These are phyloP conservation scores for Trachelus tabidus DNA, from an alignment of 2,888 invertebrate species.

Conservation along the genomic window DNA sequence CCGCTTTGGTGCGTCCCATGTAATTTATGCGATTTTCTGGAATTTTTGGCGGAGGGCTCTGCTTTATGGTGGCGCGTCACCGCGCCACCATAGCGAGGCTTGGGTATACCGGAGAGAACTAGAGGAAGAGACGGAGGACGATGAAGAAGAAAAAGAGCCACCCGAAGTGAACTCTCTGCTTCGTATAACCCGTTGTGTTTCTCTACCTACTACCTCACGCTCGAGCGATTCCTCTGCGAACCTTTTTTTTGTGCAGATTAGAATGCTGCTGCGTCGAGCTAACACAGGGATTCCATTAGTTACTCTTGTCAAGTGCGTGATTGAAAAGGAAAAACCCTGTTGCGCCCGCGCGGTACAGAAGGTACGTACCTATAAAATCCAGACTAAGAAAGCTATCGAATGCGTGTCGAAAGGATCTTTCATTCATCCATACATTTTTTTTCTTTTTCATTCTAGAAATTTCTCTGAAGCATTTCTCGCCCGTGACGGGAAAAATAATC, in stretches of 20 bases:
- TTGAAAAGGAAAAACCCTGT: slow-evolving; percentile 10
- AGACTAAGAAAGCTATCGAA: background rate
- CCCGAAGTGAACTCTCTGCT: slow-evolving; percentile 6
- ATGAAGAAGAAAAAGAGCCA: slow-evolving; percentile 6
- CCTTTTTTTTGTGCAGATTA: slow-evolving; percentile 7
- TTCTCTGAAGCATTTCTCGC: background rate
- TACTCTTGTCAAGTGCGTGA: slow-evolving; percentile 20
- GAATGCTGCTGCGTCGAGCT: slow-evolving; percentile 13
- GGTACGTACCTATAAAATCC: background rate
- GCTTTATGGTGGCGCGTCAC: slow-evolving; percentile 8
- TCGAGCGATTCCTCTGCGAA: slow-evolving; percentile 4
- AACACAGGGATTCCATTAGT: slow-evolving; percentile 23
- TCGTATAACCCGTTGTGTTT: background rate
- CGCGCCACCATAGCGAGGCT: background rate
- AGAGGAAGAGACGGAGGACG: background rate
- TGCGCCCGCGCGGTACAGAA: background rate
- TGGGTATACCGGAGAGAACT: background rate
- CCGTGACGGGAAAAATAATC: background rate
- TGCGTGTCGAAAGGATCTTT: background rate
- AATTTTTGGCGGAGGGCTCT: slow-evolving; percentile 14
- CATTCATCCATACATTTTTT: background rate
- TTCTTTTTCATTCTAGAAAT: background rate
- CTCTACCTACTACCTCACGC: slow-evolving; percentile 3
- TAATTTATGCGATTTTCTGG: slow-evolving; percentile 14
- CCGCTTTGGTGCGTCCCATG: slow-evolving; percentile 4